Conservation (phyloP, 2,113 vertebrate genomes). For the Pseudorectes ferrugineus region DNA sequence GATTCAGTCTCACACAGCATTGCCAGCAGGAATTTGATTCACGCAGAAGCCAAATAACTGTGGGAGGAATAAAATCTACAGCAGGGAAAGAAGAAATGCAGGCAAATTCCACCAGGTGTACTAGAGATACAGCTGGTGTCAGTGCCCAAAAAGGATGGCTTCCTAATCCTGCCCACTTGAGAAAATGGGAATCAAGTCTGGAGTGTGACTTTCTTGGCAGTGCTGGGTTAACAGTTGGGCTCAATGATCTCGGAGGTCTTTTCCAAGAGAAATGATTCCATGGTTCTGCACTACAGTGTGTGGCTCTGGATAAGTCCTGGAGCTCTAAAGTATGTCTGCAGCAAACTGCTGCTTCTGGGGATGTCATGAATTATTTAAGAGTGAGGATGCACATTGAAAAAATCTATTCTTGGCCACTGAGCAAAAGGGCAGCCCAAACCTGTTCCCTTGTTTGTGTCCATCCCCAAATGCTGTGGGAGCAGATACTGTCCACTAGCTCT, state of each 20-base stretch:
- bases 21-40: background rate
- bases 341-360: background rate
- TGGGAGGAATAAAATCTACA: background rate
- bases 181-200: background rate
- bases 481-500: background rate
- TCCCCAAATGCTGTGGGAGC: background rate
- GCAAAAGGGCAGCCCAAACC: background rate
- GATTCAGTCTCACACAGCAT: background rate
- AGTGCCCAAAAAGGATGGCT: background rate
- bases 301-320: background rate
- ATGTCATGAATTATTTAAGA: background rate
- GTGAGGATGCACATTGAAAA: fast-evolving
- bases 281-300: background rate
- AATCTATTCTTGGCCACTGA: background rate
- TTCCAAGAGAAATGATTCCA: background rate
- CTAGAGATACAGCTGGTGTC: background rate
- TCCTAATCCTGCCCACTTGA: background rate
- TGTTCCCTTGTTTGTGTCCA: background rate
- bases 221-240: background rate
- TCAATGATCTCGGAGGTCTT: background rate
- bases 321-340: background rate
- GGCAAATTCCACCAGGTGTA: background rate
- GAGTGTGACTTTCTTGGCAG: background rate
- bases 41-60: background rate
- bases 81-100: background rate